Conservation (phyloP, 2,113 vertebrate species). For the Colinus virginianus region DNA sequence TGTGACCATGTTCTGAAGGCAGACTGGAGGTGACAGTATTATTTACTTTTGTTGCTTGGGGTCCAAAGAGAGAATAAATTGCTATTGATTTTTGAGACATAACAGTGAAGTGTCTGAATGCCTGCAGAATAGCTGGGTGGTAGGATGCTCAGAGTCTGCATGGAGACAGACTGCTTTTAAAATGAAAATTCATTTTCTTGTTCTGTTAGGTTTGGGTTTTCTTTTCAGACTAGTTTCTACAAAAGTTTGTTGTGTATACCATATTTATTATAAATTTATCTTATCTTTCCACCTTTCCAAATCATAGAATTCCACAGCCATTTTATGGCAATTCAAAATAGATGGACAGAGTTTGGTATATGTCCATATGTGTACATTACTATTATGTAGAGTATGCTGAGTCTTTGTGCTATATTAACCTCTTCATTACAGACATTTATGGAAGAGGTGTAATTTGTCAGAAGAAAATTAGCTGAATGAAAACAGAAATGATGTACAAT, state of each 20-base stretch:
- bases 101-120: slow-evolving; percentile 81
- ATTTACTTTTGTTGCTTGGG: slow-evolving; percentile 88
- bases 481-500: neutral
- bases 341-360: neutral
- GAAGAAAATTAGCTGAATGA: neutral
- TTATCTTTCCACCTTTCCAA: neutral
- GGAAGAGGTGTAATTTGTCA: neutral
- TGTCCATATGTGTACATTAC: neutral
- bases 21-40: slow-evolving; percentile 84
- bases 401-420: slow-evolving; percentile 4
- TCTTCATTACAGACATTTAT: neutral
- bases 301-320: slow-evolving; percentile 18
- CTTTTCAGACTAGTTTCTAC: slow-evolving; percentile 17
- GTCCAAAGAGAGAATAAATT: slow-evolving; percentile 90
- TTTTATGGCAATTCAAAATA: slow-evolving; percentile 24
- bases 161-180: slow-evolving; percentile 54
- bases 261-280: slow-evolving; percentile 42
- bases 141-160: slow-evolving; percentile 44
- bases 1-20: slow-evolving; percentile 78
- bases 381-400: neutral
- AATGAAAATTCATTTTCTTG: slow-evolving; percentile 71
- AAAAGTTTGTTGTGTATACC: slow-evolving; percentile 41
- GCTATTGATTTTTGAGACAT: slow-evolving; percentile 88
- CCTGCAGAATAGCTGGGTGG: slow-evolving; percentile 75
- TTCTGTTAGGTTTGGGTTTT: neutral